Base-by-base conservation (phyloP, 1,140 invertebrate genomes). In the Campoletis sonorensis region DNA sequence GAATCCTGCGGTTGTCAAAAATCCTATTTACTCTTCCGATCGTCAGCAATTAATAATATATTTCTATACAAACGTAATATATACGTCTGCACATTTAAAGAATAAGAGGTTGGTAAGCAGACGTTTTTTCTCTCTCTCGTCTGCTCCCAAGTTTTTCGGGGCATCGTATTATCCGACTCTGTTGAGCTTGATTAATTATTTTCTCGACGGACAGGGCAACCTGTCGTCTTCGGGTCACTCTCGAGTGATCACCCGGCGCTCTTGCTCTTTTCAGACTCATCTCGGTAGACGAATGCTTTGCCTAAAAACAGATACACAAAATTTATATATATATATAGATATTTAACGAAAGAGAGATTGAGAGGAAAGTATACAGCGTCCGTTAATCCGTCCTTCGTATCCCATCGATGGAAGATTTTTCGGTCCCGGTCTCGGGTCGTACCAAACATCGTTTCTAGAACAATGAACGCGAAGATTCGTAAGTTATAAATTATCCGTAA, bases 401-500 rank as follows among this genome's bases (percentile, higher is more conserved):
- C 68, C 15, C 33, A 45, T 68, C 61, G 58, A n/a, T n/a, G n/a
- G 1, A 7, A 30, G 26, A 67, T 21, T 75, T 71, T 76, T 61
- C 61, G 16, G 21, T 70, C 33, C 8, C 16, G 33, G 54, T 76
- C 37, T 37, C 30, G 54, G 15, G 84, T 82, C 81, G 82, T 79
- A 76, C 80, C 84, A 86, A 88, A 88, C 87, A 76, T 67, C 71
- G 84, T 85, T 85, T 85, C 84, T 84, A 81, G 87, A 89, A 90
- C 87, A 90, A 88, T 88, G 81, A 58, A 30, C 72, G 45, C 18
- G 77, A 79, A 79, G 30, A 86, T 89, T 87, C 80, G 86, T 86
- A 87, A 85, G 87, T 83, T 84, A 90, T 90, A 89, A 88, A 90
- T 90, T 90, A 90, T 87, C 80, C 82, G 81, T 85, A 89, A 89